These are phyloP conservation scores for Pipra filicauda DNA, from an alignment of 2,113 vertebrate genomes.

Conservation along the genomic window DNA sequence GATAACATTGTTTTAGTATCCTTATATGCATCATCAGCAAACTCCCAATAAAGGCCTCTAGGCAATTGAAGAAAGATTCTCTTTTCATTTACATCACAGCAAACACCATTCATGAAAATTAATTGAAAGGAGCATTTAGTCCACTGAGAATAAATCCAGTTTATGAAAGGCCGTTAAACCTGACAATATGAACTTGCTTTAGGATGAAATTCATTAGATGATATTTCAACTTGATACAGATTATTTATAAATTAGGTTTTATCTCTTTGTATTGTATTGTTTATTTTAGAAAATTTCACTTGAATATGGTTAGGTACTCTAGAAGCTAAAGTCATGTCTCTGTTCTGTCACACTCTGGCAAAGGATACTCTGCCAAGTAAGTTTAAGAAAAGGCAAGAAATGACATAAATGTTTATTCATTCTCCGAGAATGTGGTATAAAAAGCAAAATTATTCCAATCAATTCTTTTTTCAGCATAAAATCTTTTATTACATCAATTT, in stretches of 20 bases:
- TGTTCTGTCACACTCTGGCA: neutral
- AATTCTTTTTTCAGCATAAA: neutral
- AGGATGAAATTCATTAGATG: conserved; percentile 1
- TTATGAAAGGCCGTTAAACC: conserved; percentile 35
- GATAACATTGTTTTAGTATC: conserved; percentile 12
- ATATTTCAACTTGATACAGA: neutral
- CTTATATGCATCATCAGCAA: conserved; percentile 24
- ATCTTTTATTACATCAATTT: neutral
- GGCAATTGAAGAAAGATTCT: neutral
- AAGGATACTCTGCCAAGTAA: neutral
- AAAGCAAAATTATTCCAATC: neutral
- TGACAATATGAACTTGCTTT: conserved; percentile 19
- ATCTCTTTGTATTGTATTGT: neutral
- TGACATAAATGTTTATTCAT: neutral
- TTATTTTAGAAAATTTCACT: neutral
- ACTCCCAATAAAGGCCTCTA: neutral
- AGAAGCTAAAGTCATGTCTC: neutral
- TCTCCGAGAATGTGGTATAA: neutral
- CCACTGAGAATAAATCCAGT: neutral
- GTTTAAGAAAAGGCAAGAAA: neutral
- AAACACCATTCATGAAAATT: conserved; percentile 31
- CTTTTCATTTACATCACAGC: conserved; percentile 2
- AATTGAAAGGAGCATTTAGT: conserved; percentile 24
- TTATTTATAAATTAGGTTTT: conserved; percentile 4
- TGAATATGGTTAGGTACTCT: neutral